Base-by-base conservation (phyloP, 2,888 invertebrate genomes). In the Leucozona laternaria region DNA sequence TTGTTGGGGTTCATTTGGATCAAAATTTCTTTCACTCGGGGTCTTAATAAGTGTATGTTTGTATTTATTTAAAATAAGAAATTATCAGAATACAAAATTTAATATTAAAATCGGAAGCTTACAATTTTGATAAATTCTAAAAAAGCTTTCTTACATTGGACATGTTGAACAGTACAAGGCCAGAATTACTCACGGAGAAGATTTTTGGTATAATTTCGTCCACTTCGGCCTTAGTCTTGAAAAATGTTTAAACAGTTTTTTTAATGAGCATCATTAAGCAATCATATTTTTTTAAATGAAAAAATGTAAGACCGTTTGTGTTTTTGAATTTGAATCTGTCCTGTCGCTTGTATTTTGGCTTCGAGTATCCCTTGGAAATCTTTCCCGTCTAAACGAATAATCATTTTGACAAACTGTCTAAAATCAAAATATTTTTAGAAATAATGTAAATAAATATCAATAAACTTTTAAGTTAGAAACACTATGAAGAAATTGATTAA, bases 121-220 rank as follows among this genome's bases (percentile, higher is more conserved):
- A 75, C 62, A 75, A 17, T 34, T 17, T 28, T 0, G n/a, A 1
- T 13, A 25, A 53, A 25, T 53, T 53, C 25, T 7, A 28, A 53
- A 72, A 31, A 62, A 71, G 34, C 71, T 79, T 40, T 84, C 83
- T 84, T 84, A 84, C 83, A 70, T 75, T 62, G n/a, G 79, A 79
- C 15, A 22, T 50, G 72, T 85, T 85, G 66, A 79, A 84, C n/a
- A 79, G 58, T 43, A 57, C 75, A 57, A 79, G 53, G 13, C 84
- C 84, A 48, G 75, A 58, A 37, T 66, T 66, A 37, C 50, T 84
- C 43, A 79, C 71, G 28, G 34, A 66, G 60, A 80, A 85, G 10
- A 80, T 80, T 68, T 34, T 55, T 60, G 72, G 60, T 62, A 66
- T 80, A 15, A 72, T 48, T 60, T 76, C 72, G n/a, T 76, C 80